Evolutionary conservation across 2,888 invertebrate genomes (phyloP).

Genomic region (Boloria selene): DNA sequence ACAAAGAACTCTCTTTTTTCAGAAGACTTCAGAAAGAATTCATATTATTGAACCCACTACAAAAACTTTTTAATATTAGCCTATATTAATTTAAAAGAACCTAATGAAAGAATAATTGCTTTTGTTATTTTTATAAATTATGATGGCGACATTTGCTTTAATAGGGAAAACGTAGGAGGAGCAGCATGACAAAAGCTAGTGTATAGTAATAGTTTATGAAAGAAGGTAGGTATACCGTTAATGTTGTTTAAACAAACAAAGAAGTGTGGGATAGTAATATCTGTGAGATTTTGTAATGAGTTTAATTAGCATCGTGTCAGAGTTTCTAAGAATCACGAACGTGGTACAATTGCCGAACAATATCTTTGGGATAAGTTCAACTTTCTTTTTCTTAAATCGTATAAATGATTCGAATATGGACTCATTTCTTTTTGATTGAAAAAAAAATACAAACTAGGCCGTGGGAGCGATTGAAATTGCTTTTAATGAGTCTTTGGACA

Average conservation of each 20-base stretch:
- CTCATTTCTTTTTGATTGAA: conserved; percentile 7
- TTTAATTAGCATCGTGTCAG: conserved; percentile 34
- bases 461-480: conserved; percentile 18
- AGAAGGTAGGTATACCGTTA: conserved; percentile 15
- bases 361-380: conserved; percentile 14
- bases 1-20: no score
- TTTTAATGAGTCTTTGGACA: conserved; percentile 1
- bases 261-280: conserved; percentile 21
- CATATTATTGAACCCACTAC: no score
- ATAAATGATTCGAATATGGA: conserved; percentile 11
- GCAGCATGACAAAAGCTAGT: no score
- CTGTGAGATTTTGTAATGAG: conserved; percentile 27
- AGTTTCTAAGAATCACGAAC: conserved; percentile 29
- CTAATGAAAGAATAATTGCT: no score
- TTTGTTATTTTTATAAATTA: no score
- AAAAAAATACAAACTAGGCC: conserved; percentile 12
- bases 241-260: conserved; percentile 29
- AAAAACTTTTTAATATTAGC: no score
- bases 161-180: no score
- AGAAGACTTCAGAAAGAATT: no score
- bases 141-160: no score
- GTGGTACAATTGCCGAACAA: conserved; percentile 24
- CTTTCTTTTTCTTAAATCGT: conserved; percentile 23
- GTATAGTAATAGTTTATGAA: background rate
- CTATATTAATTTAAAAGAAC: no score